Evolutionary conservation across 1,140 invertebrate genomes (phyloP), one percentile per base, ranked within the genome.

Genomic region (Arctopsyche grandis): DNA sequence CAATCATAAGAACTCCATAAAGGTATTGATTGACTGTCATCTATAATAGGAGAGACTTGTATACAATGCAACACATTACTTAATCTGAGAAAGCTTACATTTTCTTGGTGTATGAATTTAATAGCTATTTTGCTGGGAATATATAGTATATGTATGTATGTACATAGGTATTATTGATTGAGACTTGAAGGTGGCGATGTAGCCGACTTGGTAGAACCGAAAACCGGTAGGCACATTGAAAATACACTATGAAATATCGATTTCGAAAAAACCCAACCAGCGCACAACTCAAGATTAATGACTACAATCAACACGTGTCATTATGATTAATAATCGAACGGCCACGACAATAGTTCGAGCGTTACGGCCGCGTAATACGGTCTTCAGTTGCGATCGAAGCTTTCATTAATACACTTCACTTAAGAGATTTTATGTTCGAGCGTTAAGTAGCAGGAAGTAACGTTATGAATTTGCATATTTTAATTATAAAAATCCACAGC

Each of bases 301-400:
- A 22, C 24, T 66, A 66, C 63, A 66, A 66, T 66, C 63, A 66
- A 66, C 63, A 66, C 63, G 63, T 66, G 63, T 66, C 63, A 66
- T 66, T 66, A 66, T 66, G 63, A 66, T 66, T 66, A 66, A 66
- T 66, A 24, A 14, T 66, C 24, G 63, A 10, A 12, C 24, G 21
- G 63, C 63, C 19, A 66, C 63, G 63, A 66, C 63, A 66, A 24
- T 26, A 66, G 16, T 14, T 52, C 3, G 48, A 52, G 16, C 24
- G 26, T 66, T 66, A 1, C 22, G 63, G 14, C 21, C 21, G 63
- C 63, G 63, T 66, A 66, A 66, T 29, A 66, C 63, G 24, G 63
- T 66, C 24, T 66, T 66, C 63, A 9, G 63, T 29, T 66, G 22
- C 19, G 63, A 66, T 66, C 21, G 63, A 29, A 60, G 21, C 21